phyloP scores from a whole-genome alignment of 64 coral and sea anemone species.

The Orbicella faveolata region DNA sequence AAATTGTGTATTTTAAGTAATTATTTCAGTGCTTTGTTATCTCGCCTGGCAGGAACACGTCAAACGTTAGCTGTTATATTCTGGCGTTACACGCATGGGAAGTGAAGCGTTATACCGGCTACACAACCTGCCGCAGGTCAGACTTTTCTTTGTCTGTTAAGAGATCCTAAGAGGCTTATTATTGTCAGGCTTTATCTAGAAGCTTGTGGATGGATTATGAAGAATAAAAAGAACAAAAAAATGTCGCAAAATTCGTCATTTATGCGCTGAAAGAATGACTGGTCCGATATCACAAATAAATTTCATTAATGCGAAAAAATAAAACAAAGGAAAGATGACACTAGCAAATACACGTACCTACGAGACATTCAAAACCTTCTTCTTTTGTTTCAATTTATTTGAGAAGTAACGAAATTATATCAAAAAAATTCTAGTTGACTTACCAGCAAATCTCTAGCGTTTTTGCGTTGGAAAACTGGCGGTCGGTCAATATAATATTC shows the following conservation, averaged over 20 bases:
- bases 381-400: neutral
- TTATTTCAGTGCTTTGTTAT: conserved; percentile 2
- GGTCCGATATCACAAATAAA: neutral
- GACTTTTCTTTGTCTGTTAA: neutral
- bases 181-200: neutral
- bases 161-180: neutral
- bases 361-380: neutral
- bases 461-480: neutral
- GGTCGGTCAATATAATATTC: neutral
- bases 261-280: neutral
- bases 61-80: neutral
- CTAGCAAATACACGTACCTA: neutral
- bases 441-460: neutral
- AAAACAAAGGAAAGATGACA: neutral
- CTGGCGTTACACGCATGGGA: neutral
- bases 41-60: neutral
- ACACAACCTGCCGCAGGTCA: neutral
- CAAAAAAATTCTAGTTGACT: neutral
- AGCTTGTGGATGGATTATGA: neutral
- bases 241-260: neutral
- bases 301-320: neutral
- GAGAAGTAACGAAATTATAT: neutral
- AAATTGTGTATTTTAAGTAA: conserved; percentile 13
- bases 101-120: neutral
- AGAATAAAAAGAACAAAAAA: neutral